phyloP scores from a whole-genome alignment of 1,140 invertebrate genomes.

The Conus betulinus region DNA sequence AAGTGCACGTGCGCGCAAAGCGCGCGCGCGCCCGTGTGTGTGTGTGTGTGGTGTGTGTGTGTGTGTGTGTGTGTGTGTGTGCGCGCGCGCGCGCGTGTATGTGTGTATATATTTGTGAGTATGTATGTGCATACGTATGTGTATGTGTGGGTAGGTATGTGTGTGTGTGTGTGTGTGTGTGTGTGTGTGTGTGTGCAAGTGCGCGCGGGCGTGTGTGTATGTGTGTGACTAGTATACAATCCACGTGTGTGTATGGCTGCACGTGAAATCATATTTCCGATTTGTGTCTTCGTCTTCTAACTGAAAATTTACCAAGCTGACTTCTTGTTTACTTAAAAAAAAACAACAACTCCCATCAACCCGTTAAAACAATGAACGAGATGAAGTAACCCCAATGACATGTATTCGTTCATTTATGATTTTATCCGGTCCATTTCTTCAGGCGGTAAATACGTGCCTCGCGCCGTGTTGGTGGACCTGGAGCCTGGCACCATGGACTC shows the following conservation, averaged over 20 bases:
- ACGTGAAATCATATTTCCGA: neutral
- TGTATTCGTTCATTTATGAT: neutral
- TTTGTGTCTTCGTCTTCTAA: neutral
- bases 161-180: conserved; percentile 15
- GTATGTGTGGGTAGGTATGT: neutral
- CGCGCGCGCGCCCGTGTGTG: neutral
- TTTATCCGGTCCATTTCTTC: neutral
- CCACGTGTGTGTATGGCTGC: neutral
- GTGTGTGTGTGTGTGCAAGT: conserved; percentile 5
- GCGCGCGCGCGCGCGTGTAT: too few species aligned
- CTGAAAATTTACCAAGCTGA: neutral
- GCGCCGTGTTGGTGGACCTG: conserved; percentile 92
- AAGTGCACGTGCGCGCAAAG: too few species aligned
- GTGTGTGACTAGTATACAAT: neutral
- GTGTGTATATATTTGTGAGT: too few species aligned
- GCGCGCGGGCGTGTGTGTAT: neutral
- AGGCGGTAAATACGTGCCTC: conserved; percentile 90
- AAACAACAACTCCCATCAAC: neutral
- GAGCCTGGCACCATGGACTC: conserved; percentile 95
- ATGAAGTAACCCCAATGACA: neutral
- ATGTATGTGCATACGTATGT: neutral
- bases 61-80: too few species aligned
- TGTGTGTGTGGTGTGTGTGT: neutral
- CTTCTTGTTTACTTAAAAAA: neutral
- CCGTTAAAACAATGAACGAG: neutral